phyloP scores from a whole-genome alignment of 2,797 vertebrate species.

The Lindbergichthys nudifrons region DNA sequence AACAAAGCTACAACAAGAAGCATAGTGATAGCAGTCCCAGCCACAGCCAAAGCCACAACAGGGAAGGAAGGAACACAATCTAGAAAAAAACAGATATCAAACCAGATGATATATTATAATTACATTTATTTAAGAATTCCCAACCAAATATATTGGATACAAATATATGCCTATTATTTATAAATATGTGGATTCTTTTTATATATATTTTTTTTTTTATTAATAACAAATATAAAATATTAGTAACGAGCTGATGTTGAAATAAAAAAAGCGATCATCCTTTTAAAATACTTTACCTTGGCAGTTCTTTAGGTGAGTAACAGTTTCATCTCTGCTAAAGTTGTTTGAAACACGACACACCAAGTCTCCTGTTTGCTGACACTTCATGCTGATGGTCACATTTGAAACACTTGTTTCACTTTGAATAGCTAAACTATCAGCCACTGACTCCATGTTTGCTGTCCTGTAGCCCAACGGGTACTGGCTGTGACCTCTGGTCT shows the following conservation, averaged over 20 bases:
- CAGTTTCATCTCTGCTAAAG: slow-evolving; percentile 23
- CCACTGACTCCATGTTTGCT: background rate
- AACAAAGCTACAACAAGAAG: too few species aligned
- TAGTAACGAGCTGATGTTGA: background rate
- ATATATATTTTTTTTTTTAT: too few species aligned
- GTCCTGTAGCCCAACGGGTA: background rate
- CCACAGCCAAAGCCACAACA: too few species aligned
- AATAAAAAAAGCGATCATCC: background rate
- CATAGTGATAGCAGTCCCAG: too few species aligned
- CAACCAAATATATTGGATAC: too few species aligned
- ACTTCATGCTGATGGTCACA: background rate
- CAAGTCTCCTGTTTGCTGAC: slow-evolving; percentile 21
- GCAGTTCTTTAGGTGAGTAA: slow-evolving; percentile 20
- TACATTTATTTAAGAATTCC: too few species aligned
- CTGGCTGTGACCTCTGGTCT: background rate
- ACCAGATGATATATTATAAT: background rate
- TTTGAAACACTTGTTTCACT: background rate
- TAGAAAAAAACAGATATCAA: background rate
- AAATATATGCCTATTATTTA: too few species aligned
- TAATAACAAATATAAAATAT: background rate
- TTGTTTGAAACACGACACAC: slow-evolving; percentile 27
- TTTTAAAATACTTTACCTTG: slow-evolving; percentile 11
- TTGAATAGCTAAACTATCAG: background rate
- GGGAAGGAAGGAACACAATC: too few species aligned
- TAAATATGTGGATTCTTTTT: too few species aligned